These are phyloP conservation scores for Cebidichthys violaceus DNA, from an alignment of 2,113 vertebrate species.

Conservation along the genomic window DNA sequence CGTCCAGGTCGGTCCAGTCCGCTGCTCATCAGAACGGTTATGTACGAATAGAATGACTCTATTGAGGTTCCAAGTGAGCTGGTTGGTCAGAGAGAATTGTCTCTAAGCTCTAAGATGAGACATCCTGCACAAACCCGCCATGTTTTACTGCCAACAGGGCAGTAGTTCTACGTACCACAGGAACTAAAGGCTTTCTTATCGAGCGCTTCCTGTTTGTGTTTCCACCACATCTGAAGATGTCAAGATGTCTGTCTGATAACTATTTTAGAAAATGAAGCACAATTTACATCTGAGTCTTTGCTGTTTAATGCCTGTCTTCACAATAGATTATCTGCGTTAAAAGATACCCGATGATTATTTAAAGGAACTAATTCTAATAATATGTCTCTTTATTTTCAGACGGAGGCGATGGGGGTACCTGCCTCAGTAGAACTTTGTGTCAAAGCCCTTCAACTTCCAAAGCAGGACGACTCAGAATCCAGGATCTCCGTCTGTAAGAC, in stretches of 20 bases:
- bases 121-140: no score
- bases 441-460: conserved; percentile 94
- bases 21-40: no score
- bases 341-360: not conserved
- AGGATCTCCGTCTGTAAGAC: conserved; percentile 95
- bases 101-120: no score
- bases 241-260: not conserved
- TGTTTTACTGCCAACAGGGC: no score
- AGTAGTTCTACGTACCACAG: no score
- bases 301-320: not conserved
- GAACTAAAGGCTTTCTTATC: not conserved
- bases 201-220: not conserved
- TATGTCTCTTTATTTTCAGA: conserved; percentile 74
- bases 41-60: no score
- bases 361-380: not conserved
- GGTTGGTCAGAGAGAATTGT: no score
- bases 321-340: not conserved
- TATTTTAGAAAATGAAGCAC: not conserved
- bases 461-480: conserved; percentile 89
- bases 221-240: not conserved
- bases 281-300: not conserved
- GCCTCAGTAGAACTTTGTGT: conserved; percentile 94
- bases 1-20: no score
- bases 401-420: conserved; percentile 89
- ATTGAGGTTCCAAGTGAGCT: no score